Base-by-base conservation (phyloP, 1,140 invertebrate species). In the Drosophila ogumai region DNA sequence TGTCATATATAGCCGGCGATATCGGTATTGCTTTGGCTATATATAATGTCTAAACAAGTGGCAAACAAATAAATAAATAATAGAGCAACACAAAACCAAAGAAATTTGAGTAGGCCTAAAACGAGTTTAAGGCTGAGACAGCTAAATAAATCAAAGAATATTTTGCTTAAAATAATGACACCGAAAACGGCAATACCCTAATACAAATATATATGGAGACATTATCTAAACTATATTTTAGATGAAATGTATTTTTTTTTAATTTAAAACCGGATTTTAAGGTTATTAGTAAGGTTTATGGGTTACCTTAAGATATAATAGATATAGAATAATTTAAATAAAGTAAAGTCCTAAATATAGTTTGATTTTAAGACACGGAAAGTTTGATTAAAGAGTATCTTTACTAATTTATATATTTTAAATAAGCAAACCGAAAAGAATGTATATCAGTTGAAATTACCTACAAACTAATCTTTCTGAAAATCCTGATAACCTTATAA, bases 61-160 rank as follows among this genome's bases (percentile, higher is more conserved):
- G 22, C 3, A n/a, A 10, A n/a, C n/a, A 28, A 38, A 43, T n/a
- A 0, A 38, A 38, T 7, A 19, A 17, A 38, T 13, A 19, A 41
- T 17, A 43, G 31, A 31, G 36, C n/a, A 3, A 52, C 6, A n/a
- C 12, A 54, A 63, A 56, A 19, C 15, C 36, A 19, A 40, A 43
- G 71, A 65, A 75, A 75, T 75, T 65, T 4, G 73, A 75, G 73
- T 75, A 75, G 73, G 73, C 72, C 44, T 10, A 31, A 66, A 75
- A 75, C 71, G 32, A 75, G 73, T 75, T 75, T 75, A 52, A 65
- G 71, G 71, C 31, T 47, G 34, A 40, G 19, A 19, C 46, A 44
- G 59, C 22, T 5, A 12, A 44, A 65, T 46, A 28, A 69, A 55
- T 55, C 19, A 46, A 68, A 68, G 15, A 54, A 19, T 54, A 15